Percentiles rank a stretch among this genome's conserved stretches.
These are phyloP conservation scores for Apostichopus californicus DNA, from an alignment of 35 echinoderm and acorn worm species.

Conservation along the genomic window DNA sequence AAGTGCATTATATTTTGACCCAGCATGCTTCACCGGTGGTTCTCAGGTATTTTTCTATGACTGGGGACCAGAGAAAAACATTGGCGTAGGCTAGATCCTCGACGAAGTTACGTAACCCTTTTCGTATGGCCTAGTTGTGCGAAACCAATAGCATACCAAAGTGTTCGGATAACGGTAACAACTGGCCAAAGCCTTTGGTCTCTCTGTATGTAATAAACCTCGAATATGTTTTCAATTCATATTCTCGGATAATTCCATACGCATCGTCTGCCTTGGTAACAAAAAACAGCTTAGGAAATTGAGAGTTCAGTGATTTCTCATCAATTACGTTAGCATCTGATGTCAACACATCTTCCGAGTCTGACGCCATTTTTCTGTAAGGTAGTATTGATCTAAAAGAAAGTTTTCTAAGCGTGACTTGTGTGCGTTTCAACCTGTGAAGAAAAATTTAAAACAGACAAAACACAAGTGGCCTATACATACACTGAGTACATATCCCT, in stretches of 20 bases:
- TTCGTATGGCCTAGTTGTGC: not conserved
- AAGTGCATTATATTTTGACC: too few species aligned
- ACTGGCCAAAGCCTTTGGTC: constrained; percentile 44
- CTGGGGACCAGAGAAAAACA: too few species aligned
- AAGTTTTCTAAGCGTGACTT: too few species aligned
- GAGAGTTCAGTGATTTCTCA: constrained; percentile 32
- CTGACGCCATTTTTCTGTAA: constrained; percentile 21
- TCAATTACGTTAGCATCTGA: constrained; percentile 11
- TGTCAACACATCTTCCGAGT: not conserved
- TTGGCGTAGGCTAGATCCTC: too few species aligned
- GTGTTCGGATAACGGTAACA: constrained; percentile 40
- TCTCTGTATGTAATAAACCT: constrained; percentile 59
- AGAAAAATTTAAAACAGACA: too few species aligned
- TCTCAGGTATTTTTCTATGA: too few species aligned
- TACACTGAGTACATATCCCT: too few species aligned
- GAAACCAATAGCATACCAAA: constrained; percentile 17
- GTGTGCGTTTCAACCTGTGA: too few species aligned
- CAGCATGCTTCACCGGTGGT: too few species aligned
- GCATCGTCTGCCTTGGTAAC: constrained; percentile 53
- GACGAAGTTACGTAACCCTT: too few species aligned
- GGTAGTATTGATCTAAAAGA: constrained; percentile 1
- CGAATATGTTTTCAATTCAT: constrained; percentile 50
- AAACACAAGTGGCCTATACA: too few species aligned
- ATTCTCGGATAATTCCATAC: constrained; percentile 38
- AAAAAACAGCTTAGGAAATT: constrained; percentile 48